A percentile compares a stretch with the other conserved stretches of the same genome.
Conservation (phyloP, 2,797 vertebrate genomes). For the Phoxinus dragarum region DNA sequence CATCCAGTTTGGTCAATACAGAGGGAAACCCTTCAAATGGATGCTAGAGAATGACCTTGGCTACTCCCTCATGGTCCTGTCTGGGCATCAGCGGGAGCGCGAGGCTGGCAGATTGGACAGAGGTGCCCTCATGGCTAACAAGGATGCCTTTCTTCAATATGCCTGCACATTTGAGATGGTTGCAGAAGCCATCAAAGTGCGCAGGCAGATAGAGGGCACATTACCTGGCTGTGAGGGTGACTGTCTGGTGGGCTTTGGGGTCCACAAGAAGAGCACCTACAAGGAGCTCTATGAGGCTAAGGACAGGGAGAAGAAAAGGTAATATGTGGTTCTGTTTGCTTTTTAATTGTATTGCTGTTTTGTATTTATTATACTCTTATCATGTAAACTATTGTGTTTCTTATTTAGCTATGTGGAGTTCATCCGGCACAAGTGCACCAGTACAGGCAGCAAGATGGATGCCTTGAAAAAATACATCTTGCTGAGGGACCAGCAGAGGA, state of each 20-base stretch:
- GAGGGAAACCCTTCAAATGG: background rate
- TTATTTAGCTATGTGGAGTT: constrained; percentile 4
- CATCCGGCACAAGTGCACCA: background rate
- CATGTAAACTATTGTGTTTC: background rate
- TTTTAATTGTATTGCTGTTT: background rate
- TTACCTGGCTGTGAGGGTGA: constrained; percentile 18
- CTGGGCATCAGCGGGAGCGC: background rate
- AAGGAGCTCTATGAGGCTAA: constrained; percentile 15
- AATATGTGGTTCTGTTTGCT: background rate
- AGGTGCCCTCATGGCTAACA: background rate
- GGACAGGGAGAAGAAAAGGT: constrained; percentile 22
- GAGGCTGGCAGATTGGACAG: background rate
- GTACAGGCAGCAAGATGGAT: background rate
- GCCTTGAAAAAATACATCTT: background rate
- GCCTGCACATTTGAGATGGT: background rate
- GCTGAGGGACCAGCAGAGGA: background rate
- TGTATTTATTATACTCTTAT: background rate
- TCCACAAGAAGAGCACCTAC: background rate
- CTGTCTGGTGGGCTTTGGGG: constrained; percentile 5
- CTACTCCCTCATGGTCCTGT: constrained; percentile 4
- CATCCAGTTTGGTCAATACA: constrained; percentile 29
- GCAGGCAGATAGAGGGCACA: background rate
- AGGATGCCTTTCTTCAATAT: background rate
- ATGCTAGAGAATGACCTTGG: constrained; percentile 3
- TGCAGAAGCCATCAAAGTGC: background rate